Conservation (phyloP, 2,797 vertebrate genomes). For the Lates japonicus region DNA sequence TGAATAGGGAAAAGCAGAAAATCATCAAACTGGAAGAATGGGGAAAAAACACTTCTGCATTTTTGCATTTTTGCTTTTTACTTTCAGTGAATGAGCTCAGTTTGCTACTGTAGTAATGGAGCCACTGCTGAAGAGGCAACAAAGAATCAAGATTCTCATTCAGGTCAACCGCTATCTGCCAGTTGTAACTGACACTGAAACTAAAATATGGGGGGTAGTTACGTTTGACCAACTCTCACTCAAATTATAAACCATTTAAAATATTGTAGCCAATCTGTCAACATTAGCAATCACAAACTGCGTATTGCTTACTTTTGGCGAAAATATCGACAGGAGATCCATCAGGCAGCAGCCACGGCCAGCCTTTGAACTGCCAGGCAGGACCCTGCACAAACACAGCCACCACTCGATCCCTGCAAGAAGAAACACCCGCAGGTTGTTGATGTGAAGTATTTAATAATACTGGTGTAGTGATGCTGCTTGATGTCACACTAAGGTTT, state of each 20-base stretch:
- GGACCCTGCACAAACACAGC: constrained; percentile 98
- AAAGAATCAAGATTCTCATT: neutral
- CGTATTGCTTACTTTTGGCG: constrained; percentile 92
- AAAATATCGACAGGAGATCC: constrained; percentile 99
- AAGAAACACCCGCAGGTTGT: constrained; percentile 12
- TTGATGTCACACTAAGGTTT: neutral
- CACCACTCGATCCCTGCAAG: constrained; percentile 95
- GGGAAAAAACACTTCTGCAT: no score
- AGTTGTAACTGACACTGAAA: neutral
- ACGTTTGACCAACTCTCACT: neutral
- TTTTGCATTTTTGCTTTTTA: no score
- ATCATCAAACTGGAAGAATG: no score
- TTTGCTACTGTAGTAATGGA: no score
- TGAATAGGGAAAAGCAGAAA: no score
- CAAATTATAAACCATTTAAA: neutral
- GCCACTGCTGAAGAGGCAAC: no score
- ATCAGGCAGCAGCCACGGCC: constrained; percentile 98
- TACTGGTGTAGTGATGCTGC: neutral
- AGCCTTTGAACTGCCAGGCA: constrained; percentile 99
- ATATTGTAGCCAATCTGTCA: neutral
- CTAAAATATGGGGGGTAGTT: neutral
- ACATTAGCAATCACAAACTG: neutral
- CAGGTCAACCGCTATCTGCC: neutral
- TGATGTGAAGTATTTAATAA: neutral
- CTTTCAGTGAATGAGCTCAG: no score